Evolutionary conservation across 2,797 vertebrate species (phyloP), one percentile per base, ranked within the genome.

Genomic region (Distichodus sexfasciatus): DNA sequence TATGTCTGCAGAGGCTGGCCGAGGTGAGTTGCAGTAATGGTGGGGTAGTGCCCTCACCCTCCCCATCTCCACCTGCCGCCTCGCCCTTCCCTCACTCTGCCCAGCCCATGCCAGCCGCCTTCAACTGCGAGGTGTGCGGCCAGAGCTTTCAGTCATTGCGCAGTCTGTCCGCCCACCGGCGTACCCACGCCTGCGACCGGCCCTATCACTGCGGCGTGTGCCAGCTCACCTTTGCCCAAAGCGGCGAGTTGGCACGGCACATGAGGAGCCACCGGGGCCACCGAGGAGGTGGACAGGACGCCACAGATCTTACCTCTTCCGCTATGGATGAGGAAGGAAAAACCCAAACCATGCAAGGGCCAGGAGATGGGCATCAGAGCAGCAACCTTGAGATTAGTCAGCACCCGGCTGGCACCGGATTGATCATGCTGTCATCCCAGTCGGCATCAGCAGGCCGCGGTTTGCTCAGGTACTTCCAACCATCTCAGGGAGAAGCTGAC

Each of bases 131-230:
- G 3, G 71, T 89, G 21, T 95, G 93, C 24, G 76, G 85, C 58
- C 92, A 93, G 84, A 86, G 72, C 78, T 94, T 94, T 69, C 91
- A 77, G 67, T 94, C 93, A 8, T 71, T 87, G 66, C 91, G 87
- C 3, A 92, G 91, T 61, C 85, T 94, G 36, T 91, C 93, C 0
- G 85, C 92, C 50, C 94, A 95, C 77, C 91, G 92, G 29, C 87
- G 89, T 76, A 93, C 88, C 64, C 91, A 91, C 9, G 72, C 90
- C 46, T 90, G 89, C 1, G 84, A 90, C 33, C 79, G 83, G 75
- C 91, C 89, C 3, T 91, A 91, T 51, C 91, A 89, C 85, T 92
- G 91, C 0, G 88, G 89, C 0, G 79, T 92, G 74, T 93, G 91
- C 11, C 84, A 88, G 36, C 81, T 87, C 44, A 87, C 91, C 64